These are phyloP conservation scores for Calidris pugnax DNA, from an alignment of 2,113 vertebrate genomes.

Conservation along the genomic window DNA sequence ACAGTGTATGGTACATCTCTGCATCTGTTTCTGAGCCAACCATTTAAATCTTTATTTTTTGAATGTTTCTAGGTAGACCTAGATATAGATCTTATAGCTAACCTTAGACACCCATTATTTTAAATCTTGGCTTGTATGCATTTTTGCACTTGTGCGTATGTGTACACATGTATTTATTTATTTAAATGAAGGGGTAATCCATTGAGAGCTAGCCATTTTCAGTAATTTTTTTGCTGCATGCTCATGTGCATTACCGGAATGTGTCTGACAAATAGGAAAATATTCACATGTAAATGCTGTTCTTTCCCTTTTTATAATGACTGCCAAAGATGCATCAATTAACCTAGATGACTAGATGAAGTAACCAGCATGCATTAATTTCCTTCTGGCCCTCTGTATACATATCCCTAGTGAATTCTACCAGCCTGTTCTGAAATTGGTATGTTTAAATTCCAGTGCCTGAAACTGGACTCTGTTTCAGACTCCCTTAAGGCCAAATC, in stretches of 20 bases:
- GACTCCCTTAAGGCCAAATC: conserved; percentile 5
- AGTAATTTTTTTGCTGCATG: background rate
- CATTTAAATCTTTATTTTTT: conserved; percentile 18
- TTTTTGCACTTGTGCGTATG: background rate
- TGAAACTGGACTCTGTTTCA: background rate
- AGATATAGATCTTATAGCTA: background rate
- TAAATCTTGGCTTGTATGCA: background rate
- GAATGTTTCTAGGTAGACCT: background rate
- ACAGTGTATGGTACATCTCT: background rate
- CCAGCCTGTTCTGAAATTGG: background rate
- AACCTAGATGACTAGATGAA: background rate
- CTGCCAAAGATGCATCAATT: conserved; percentile 29
- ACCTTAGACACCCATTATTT: background rate
- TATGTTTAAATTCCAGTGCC: background rate
- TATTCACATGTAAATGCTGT: background rate
- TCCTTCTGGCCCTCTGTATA: background rate
- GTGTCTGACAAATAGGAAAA: background rate
- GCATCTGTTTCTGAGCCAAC: background rate
- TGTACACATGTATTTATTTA: background rate
- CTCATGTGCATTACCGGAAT: background rate
- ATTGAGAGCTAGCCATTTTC: background rate
- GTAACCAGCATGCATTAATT: background rate
- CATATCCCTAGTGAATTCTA: background rate
- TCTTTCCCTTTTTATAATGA: background rate
- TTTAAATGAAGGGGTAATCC: background rate